Base-by-base conservation (phyloP, 2,797 vertebrate genomes). In the Kryptolebias ocellatus region DNA sequence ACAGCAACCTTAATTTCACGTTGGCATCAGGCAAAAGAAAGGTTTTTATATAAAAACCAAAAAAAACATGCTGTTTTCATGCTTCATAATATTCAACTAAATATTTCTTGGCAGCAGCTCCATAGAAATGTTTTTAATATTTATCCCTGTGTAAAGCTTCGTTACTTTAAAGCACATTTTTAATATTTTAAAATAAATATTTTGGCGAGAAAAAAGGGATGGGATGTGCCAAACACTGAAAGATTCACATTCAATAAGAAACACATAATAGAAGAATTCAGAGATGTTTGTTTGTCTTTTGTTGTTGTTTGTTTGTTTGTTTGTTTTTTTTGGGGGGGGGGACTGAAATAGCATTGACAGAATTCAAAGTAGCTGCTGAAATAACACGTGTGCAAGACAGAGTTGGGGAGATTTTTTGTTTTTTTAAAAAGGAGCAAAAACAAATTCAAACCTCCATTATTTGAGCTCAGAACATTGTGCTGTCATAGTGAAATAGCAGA, bases 11-110 rank as follows among this genome's bases (percentile, higher is more conserved):
- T 47, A 54, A 62, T 29, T 57, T 68, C 14, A 24, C 28, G 15
- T 70, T 68, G 59, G 50, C 42, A 42, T 4, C 39, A 4, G 54
- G 61, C 34, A 69, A 78, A 77, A 64, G 27, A 55, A 37, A 37
- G 2, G 0, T 5, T 55, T 63, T 70, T 74, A 59, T 53, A 71
- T 64, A 24, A 12, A 51, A 74, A 67, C 34, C 4, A 44, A n/a
- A 31, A 31, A 44, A 64, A 64, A 28, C 11, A 69, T 1, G 0
- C 1, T 17, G 12, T 46, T 67, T 31, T 27, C 11, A 50, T 17
- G 11, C 11, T 20, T 55, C n/a, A 24, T 66, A 15, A 53, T 39
- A 59, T 12, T 70, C 37, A 15, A 50, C 52, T 17, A 14, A 67
- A 37, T 20, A 54, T 63, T 65, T 57, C n/a, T 55, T 62, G 52